phyloP scores from a whole-genome alignment of 2,113 vertebrate species.

The Microcebus tavaratra region DNA sequence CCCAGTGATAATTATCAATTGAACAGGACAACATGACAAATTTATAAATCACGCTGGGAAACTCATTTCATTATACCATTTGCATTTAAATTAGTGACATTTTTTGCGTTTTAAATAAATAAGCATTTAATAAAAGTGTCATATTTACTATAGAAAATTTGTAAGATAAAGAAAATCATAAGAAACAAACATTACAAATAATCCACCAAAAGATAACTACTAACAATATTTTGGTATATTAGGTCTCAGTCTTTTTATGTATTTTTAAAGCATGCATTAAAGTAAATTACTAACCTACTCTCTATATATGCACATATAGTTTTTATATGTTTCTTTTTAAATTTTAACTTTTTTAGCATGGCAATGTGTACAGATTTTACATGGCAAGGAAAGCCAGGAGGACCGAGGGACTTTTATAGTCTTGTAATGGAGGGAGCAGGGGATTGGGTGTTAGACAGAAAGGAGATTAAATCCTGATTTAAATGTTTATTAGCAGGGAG shows the following conservation, averaged over 20 bases:
- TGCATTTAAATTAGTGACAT: conserved; percentile 20
- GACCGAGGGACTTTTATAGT: neutral
- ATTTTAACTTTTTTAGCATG: neutral
- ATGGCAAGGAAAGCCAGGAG: neutral
- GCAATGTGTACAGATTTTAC: neutral
- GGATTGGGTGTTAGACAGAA: neutral
- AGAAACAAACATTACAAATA: conserved; percentile 17
- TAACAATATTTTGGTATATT: neutral
- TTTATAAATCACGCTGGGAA: conserved; percentile 1
- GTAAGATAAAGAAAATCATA: neutral
- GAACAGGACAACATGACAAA: conserved; percentile 34
- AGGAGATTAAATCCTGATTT: neutral
- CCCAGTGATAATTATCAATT: conserved; percentile 10
- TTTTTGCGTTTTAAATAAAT: conserved; percentile 50
- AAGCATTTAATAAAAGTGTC: conserved; percentile 25
- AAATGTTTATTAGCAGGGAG: neutral
- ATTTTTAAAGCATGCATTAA: neutral
- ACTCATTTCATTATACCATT: neutral
- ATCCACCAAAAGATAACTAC: neutral
- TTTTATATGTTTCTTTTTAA: neutral
- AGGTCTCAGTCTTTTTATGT: neutral
- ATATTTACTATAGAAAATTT: conserved; percentile 24
- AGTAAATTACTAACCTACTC: neutral
- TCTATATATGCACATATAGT: neutral
- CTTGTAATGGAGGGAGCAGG: neutral